Conservation (phyloP, 2,888 invertebrate species). For the Noctuana brunneofusca region DNA sequence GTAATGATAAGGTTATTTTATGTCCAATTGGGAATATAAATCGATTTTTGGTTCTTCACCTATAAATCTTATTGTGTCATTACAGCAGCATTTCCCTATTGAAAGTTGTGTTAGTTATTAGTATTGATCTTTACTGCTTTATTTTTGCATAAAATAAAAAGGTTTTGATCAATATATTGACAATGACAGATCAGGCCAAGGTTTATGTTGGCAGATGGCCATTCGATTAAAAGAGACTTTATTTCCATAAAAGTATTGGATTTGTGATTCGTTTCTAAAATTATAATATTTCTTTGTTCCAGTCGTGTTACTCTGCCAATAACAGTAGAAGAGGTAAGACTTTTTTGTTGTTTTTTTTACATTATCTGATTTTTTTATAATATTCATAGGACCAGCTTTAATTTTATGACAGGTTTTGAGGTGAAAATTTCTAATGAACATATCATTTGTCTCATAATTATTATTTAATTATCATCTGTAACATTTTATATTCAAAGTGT, state of each 20-base stretch:
- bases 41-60: constrained; percentile 68
- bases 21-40: constrained; percentile 65
- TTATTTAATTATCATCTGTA: not conserved
- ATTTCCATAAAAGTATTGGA: constrained; percentile 25
- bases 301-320: constrained; percentile 98
- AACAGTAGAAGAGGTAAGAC: constrained; percentile 97
- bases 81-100: not conserved
- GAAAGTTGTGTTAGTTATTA: constrained; percentile 1
- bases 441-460: not conserved
- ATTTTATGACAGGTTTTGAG: not conserved
- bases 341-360: constrained; percentile 11
- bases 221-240: constrained; percentile 23
- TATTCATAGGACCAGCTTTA: not conserved
- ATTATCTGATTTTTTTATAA: not conserved
- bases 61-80: constrained; percentile 39
- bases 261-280: constrained; percentile 15
- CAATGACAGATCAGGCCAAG: constrained; percentile 73
- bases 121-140: constrained; percentile 24
- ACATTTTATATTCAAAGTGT: not conserved
- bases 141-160: constrained; percentile 52
- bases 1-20: constrained; percentile 75
- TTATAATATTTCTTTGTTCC: constrained; percentile 72
- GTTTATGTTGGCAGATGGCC: constrained; percentile 56
- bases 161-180: constrained; percentile 44
- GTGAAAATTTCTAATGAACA: not conserved